Evolutionary conservation across 1,140 invertebrate genomes (phyloP).

Genomic region (Acromyrmex charruanus): DNA sequence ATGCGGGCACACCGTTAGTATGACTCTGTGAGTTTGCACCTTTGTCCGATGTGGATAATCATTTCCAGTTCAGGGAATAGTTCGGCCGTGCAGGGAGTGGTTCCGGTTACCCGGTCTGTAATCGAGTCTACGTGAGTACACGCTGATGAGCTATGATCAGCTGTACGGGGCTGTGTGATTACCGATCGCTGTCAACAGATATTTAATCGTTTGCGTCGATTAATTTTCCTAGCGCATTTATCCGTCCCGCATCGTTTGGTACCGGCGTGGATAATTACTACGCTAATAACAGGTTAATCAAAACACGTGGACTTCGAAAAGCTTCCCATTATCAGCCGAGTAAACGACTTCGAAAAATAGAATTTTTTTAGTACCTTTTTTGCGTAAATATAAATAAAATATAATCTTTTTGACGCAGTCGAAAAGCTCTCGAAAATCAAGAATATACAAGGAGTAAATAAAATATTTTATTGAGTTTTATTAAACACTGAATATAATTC

Average conservation of each 20-base stretch:
- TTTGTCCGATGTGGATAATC: conserved; percentile 69
- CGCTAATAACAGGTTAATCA: conserved; percentile 48
- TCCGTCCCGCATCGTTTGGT: conserved; percentile 55
- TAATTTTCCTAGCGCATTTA: conserved; percentile 64
- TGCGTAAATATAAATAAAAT: not conserved
- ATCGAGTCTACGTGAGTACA: conserved; percentile 49
- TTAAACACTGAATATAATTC: no score
- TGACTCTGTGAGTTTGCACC: conserved; percentile 66
- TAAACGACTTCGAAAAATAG: not conserved
- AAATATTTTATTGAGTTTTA: no score
- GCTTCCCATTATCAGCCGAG: conserved; percentile 11
- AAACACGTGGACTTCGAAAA: conserved; percentile 41
- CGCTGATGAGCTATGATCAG: conserved; percentile 59
- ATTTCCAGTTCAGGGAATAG: conserved; percentile 63
- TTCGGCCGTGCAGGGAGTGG: conserved; percentile 24
- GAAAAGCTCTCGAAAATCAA: not conserved
- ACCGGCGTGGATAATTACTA: conserved; percentile 35
- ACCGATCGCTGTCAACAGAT: conserved; percentile 62
- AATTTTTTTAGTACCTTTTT: not conserved
- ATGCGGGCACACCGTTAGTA: conserved; percentile 50
- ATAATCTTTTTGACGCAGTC: not conserved
- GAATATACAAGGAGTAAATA: no score
- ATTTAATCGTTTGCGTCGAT: conserved; percentile 64
- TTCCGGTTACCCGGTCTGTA: conserved; percentile 60
- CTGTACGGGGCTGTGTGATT: conserved; percentile 56